Evolutionary conservation across 2,888 invertebrate genomes (phyloP).

Genomic region (Chrysotoxum bicinctum): DNA sequence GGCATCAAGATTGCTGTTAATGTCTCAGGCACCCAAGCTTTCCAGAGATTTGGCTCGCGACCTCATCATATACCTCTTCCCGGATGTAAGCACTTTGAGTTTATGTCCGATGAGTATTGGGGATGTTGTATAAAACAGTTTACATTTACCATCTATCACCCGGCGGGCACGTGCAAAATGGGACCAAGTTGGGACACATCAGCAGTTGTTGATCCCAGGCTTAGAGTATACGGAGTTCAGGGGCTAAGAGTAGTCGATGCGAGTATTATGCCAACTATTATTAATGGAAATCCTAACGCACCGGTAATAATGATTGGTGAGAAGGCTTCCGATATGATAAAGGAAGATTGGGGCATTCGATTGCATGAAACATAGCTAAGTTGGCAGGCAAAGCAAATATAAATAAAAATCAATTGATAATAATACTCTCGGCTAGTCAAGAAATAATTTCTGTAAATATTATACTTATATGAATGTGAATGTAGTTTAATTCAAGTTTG

Average conservation of each 20-base stretch:
- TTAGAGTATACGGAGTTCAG: conserved; percentile 90
- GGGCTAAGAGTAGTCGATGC: conserved; percentile 91
- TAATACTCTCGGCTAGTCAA: conserved; percentile 64
- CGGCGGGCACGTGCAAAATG: conserved; percentile 93
- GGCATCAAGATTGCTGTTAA: conserved; percentile 92
- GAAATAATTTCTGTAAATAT: conserved; percentile 57
- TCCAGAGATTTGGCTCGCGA: conserved; percentile 90
- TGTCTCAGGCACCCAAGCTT: conserved; percentile 90
- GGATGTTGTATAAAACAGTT: conserved; percentile 92
- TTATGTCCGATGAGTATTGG: conserved; percentile 93
- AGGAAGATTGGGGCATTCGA: conserved; percentile 89
- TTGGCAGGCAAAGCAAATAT: neutral
- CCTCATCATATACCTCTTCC: conserved; percentile 91
- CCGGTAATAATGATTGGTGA: conserved; percentile 95
- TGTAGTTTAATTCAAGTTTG: conserved; percentile 12
- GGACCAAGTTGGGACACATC: conserved; percentile 88
- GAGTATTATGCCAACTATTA: conserved; percentile 93
- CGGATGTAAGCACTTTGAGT: conserved; percentile 88
- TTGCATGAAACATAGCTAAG: conserved; percentile 26
- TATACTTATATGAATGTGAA: too few relatives aligned
- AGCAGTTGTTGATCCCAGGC: conserved; percentile 90
- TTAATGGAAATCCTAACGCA: conserved; percentile 95
- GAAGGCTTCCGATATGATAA: conserved; percentile 94
- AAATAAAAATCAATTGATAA: neutral
- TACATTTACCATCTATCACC: conserved; percentile 92